These are phyloP conservation scores for Ceratosolen fusciceps DNA, from an alignment of 1,140 invertebrate species.

Conservation along the genomic window DNA sequence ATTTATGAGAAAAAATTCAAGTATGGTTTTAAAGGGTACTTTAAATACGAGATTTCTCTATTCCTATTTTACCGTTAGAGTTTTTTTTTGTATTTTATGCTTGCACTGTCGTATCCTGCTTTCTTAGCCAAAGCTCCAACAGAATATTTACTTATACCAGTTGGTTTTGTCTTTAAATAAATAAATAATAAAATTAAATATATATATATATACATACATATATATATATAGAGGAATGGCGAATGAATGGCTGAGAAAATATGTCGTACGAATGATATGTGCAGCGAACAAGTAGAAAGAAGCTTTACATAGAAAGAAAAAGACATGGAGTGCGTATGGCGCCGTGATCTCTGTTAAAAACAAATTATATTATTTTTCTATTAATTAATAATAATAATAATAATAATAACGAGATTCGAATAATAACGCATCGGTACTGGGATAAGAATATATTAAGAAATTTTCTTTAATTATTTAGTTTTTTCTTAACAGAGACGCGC, in stretches of 20 bases:
- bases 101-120: conserved; percentile 30
- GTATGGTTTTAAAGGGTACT: background rate
- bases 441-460: too few relatives aligned
- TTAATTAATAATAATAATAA: too few relatives aligned
- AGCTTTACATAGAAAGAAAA: conserved; percentile 19
- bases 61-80: background rate
- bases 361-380: conserved; percentile 1
- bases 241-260: conserved; percentile 4
- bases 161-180: conserved; percentile 30
- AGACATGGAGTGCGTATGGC: background rate
- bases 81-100: background rate
- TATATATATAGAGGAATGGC: conserved; percentile 15
- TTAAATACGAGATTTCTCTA: too few relatives aligned
- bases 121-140: conserved; percentile 15
- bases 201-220: too few relatives aligned
- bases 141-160: conserved; percentile 35
- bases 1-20: too few relatives aligned
- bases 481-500: conserved; percentile 1
- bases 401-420: too few relatives aligned
- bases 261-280: conserved; percentile 16
- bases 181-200: too few relatives aligned
- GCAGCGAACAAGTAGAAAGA: conserved; percentile 21
- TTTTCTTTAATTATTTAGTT: too few relatives aligned
- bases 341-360: background rate
- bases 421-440: too few relatives aligned